Conservation (phyloP, 2,113 vertebrate genomes). For the Poeciliopsis turrubarensis region DNA sequence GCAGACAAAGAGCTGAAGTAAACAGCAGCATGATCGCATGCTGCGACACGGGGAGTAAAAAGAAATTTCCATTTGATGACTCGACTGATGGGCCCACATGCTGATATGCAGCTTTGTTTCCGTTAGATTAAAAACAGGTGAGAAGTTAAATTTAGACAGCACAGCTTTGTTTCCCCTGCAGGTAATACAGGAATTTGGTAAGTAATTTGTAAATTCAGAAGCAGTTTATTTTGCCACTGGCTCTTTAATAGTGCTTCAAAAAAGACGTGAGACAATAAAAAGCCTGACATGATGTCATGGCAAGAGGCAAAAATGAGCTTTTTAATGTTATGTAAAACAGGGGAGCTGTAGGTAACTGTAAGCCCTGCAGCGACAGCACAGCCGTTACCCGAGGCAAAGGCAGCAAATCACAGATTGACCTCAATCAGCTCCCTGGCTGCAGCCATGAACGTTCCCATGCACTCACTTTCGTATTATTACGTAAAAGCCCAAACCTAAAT, state of each 20-base stretch:
- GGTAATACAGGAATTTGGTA: constrained; percentile 9
- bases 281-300: constrained; percentile 14
- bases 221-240: constrained; percentile 17
- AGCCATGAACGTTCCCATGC: constrained; percentile 41
- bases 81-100: neutral
- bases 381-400: constrained; percentile 37
- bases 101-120: neutral
- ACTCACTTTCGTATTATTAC: constrained; percentile 25
- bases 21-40: neutral
- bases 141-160: neutral
- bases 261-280: constrained; percentile 9
- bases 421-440: constrained; percentile 64
- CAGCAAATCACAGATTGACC: constrained; percentile 77
- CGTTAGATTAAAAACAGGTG: constrained; percentile 19
- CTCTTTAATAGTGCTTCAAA: constrained; percentile 16
- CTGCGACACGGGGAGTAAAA: neutral
- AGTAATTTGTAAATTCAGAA: constrained; percentile 10
- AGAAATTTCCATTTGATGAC: constrained; percentile 11
- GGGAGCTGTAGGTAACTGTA: constrained; percentile 31
- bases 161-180: neutral
- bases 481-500: constrained; percentile 15
- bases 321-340: constrained; percentile 48
- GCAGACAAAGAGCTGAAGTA: neutral
- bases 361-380: constrained; percentile 57
- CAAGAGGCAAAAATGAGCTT: constrained; percentile 33